Base-by-base conservation (phyloP, 2,888 invertebrate species). In the Mallateleia sp. region DNA sequence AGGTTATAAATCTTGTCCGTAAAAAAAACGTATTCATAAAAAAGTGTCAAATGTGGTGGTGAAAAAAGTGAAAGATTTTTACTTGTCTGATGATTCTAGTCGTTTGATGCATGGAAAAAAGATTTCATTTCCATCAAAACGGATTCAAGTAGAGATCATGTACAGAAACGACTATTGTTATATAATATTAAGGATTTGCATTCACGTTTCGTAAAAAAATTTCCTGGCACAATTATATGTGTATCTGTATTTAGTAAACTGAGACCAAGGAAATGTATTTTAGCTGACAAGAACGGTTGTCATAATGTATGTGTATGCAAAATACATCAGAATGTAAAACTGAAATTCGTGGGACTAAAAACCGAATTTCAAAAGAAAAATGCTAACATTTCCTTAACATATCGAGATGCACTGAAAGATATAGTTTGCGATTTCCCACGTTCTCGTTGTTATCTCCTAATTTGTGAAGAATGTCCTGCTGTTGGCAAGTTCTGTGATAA, bases 161-260 rank as follows among this genome's bases (percentile, higher is more conserved):
- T 11, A 11, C 38, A 38, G 11, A 38, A 38, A 38, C 38, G 38
- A 11, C 11, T 38, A 38, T 2, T 38, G 7, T 38, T 38, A 14
- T 38, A 14, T 11, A 11, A 38, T 11, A 2, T 38, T 2, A 6
- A 11, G 2, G 38, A 38, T 38, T 7, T 11, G 7, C 11, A 38
- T 14, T 7, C 38, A 38, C 14, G 38, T 14, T 72, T 72, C 58
- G 9, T 25, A 45, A 2, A 20, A 47, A 74, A 60, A 60, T 74
- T 32, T 60, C 72, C 58, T 14, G 50, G 60, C 20, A 20, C 47
- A 28, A 58, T 47, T 47, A 74, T 74, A n/a, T 60, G 58, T 60
- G 11, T n/a, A 20, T 74, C 72, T 0, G 47, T 47, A 28, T 74
- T 74, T 60, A 20, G 50, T 18, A 74, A 74, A 45, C 32, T 74